Evolutionary conservation across 2,888 invertebrate genomes (phyloP).

Genomic region (Oscheius onirici): DNA sequence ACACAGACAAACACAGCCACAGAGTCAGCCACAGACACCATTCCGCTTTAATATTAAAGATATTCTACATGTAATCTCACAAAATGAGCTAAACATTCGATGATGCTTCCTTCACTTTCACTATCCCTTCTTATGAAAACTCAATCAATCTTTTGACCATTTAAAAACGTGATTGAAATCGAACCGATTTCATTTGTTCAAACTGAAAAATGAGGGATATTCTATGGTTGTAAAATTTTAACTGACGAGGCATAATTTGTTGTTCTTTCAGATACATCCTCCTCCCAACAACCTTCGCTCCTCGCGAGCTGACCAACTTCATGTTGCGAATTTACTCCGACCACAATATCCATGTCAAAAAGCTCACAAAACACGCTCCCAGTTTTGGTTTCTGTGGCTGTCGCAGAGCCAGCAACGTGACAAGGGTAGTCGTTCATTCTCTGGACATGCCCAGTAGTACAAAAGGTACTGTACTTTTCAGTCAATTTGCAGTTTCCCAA

Average conservation of each 20-base stretch:
- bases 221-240: background rate
- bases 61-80: no score
- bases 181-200: background rate
- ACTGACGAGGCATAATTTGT: no score
- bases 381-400: conserved; percentile 43
- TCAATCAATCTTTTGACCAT: background rate
- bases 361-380: conserved; percentile 46
- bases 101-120: background rate
- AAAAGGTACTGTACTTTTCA: conserved; percentile 1
- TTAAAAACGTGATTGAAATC: background rate
- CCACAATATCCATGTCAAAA: conserved; percentile 37
- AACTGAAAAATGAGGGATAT: background rate
- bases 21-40: no score
- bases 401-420: conserved; percentile 42
- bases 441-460: conserved; percentile 20
- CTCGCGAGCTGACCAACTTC: conserved; percentile 75
- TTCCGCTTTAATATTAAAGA: no score
- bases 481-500: no score
- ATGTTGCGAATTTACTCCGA: conserved; percentile 74
- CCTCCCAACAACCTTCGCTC: conserved; percentile 77
- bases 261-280: conserved; percentile 72
- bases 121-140: background rate
- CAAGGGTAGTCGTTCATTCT: conserved; percentile 44
- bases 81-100: background rate
- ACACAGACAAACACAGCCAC: no score